Conservation (phyloP, 2,888 invertebrate species). For the Halictus quadricinctus region DNA sequence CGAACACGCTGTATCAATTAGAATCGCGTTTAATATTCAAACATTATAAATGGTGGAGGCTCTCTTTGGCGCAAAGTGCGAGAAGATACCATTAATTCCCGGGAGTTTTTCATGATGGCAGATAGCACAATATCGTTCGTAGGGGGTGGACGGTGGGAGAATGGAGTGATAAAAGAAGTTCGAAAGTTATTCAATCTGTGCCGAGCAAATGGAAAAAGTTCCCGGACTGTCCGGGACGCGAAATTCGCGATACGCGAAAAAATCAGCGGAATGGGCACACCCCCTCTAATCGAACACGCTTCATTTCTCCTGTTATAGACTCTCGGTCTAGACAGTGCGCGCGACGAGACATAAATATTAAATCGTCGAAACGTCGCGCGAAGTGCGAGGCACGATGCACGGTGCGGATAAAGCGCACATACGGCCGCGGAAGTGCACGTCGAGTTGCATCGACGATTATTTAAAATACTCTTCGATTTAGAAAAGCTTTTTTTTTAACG, state of each 20-base stretch:
- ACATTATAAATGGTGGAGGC: constrained; percentile 5
- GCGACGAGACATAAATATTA: constrained; percentile 2
- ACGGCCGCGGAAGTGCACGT: background rate
- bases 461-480: background rate
- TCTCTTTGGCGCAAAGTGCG: constrained; percentile 33
- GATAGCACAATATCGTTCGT: constrained; percentile 57
- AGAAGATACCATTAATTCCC: constrained; percentile 56
- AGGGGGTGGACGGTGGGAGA: constrained; percentile 21
- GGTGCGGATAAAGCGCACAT: background rate
- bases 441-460: background rate
- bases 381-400: background rate
- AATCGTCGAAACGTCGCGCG: background rate
- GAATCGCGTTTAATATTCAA: background rate
- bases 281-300: constrained; percentile 26
- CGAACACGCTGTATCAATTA: background rate
- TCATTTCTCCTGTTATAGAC: background rate
- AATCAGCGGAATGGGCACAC: constrained; percentile 38
- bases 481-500: background rate
- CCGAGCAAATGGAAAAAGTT: constrained; percentile 61
- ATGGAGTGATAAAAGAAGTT: constrained; percentile 54
- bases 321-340: background rate
- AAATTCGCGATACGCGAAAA: constrained; percentile 44
- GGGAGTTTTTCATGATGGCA: constrained; percentile 48
- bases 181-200: constrained; percentile 63
- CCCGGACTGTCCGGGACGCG: constrained; percentile 38